These are phyloP conservation scores for Eriocheir sinensis DNA, from an alignment of 1,140 invertebrate genomes.

Conservation along the genomic window DNA sequence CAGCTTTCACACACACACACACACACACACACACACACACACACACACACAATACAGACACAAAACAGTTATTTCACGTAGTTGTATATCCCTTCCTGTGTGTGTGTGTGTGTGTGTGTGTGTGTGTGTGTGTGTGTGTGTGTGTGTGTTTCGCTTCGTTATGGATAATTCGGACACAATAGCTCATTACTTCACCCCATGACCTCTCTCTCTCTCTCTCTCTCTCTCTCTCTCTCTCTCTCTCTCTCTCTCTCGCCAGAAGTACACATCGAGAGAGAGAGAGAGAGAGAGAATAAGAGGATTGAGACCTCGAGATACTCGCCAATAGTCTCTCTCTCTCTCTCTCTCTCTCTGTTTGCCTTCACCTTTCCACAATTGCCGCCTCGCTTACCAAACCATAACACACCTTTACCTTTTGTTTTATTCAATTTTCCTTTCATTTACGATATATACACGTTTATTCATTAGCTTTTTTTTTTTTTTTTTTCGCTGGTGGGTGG, in stretches of 20 bases:
- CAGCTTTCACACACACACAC: neutral
- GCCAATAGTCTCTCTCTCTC: too few relatives aligned
- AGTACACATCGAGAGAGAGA: conserved; percentile 12
- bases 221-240: conserved; percentile 1
- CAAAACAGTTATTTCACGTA: neutral
- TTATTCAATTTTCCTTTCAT: too few relatives aligned
- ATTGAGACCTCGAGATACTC: too few relatives aligned
- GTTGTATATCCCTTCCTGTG: neutral
- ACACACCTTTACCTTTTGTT: too few relatives aligned
- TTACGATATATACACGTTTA: too few relatives aligned
- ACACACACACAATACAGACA: too few relatives aligned
- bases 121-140: conserved; percentile 21
- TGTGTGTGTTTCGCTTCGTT: neutral
- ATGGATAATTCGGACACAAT: neutral
- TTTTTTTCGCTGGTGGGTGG: too few relatives aligned
- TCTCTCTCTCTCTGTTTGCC: too few relatives aligned
- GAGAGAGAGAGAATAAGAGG: neutral
- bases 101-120: neutral
- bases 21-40: too few relatives aligned
- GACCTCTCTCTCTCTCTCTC: neutral
- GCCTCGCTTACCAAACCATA: too few relatives aligned
- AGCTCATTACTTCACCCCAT: neutral
- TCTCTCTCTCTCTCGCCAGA: neutral
- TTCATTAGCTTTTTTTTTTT: too few relatives aligned
- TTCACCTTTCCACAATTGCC: neutral